Conservation (phyloP, 2,797 vertebrate genomes). For the Dipus sagitta region DNA sequence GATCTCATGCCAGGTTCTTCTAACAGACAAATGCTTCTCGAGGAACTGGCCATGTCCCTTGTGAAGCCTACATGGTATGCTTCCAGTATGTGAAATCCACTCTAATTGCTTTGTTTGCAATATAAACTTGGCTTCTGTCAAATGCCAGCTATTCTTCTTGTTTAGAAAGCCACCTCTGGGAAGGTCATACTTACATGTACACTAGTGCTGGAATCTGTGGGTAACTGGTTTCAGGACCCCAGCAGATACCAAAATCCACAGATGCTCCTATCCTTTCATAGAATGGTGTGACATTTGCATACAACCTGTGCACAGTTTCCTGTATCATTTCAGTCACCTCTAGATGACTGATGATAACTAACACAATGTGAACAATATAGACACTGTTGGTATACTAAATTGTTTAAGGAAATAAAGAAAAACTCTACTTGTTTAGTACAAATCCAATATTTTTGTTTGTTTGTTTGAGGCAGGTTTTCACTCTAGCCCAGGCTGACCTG, state of each 20-base stretch:
- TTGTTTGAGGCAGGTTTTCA: no score
- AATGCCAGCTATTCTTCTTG: constrained; percentile 44
- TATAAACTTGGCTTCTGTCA: constrained; percentile 55
- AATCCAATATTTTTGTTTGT: not conserved
- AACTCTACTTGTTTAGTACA: not conserved
- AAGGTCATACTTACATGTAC: not conserved
- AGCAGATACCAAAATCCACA: not conserved
- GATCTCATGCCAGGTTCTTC: constrained; percentile 58
- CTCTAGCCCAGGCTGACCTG: no score
- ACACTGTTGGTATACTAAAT: not conserved
- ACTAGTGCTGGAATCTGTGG: not conserved
- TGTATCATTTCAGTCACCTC: not conserved
- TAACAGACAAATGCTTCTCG: constrained; percentile 62
- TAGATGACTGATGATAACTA: not conserved
- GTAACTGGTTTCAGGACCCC: not conserved
- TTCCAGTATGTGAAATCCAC: constrained; percentile 50
- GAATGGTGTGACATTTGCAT: not conserved
- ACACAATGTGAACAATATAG: not conserved
- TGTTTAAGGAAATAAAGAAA: not conserved
- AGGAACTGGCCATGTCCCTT: not conserved
- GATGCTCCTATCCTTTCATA: not conserved
- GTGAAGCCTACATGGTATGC: not conserved
- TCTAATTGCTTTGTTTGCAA: constrained; percentile 64
- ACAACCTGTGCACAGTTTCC: not conserved
- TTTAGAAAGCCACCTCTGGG: constrained; percentile 23